These are phyloP conservation scores for Heliornis fulica DNA, from an alignment of 2,113 vertebrate genomes.

Conservation along the genomic window DNA sequence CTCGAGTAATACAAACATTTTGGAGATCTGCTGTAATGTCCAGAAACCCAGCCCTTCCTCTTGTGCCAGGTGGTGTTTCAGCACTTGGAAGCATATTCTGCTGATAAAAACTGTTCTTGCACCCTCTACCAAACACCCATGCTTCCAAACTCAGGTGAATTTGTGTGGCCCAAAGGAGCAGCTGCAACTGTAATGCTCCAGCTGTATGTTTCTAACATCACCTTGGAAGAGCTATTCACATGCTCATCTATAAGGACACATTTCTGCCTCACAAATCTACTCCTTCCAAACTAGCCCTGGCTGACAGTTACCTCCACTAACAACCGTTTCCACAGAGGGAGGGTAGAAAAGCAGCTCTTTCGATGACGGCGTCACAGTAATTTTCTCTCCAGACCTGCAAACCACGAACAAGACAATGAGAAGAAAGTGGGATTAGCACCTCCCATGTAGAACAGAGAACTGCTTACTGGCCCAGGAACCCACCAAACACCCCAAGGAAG, in stretches of 20 bases:
- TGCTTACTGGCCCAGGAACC: background rate
- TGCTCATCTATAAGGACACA: background rate
- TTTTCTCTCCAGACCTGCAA: slow-evolving; percentile 91
- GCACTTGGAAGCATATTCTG: background rate
- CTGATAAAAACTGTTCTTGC: background rate
- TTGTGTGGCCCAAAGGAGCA: background rate
- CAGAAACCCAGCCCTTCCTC: background rate
- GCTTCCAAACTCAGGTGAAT: background rate
- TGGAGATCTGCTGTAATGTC: background rate
- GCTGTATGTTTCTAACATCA: background rate
- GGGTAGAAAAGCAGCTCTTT: slow-evolving; percentile 96
- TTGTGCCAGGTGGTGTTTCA: background rate
- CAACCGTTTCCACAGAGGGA: slow-evolving; percentile 88
- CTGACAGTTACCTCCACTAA: slow-evolving; percentile 87
- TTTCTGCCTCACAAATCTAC: background rate
- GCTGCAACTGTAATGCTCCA: background rate
- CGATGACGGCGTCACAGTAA: slow-evolving; percentile 92
- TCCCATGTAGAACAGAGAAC: background rate
- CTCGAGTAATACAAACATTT: background rate
- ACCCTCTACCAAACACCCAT: background rate
- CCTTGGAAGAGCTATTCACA: background rate
- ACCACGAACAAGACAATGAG: background rate
- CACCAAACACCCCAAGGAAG: background rate
- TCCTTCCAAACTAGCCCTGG: background rate
- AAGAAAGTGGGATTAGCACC: background rate